Base-by-base conservation (phyloP, 2,888 invertebrate species). In the Dyspetes luteomarginatus region DNA sequence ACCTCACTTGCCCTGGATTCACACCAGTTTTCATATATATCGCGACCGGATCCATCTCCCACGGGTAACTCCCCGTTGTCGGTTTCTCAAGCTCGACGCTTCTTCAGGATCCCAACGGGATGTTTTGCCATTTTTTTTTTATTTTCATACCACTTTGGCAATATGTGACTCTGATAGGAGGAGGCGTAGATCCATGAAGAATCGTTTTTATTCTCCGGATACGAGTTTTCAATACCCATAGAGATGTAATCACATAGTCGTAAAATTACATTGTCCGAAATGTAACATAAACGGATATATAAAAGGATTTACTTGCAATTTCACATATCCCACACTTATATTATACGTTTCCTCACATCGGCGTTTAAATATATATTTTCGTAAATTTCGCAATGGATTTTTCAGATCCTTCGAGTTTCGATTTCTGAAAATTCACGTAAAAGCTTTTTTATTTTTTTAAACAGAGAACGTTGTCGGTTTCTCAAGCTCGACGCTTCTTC, bases 1-100 rank as follows among this genome's bases (percentile, higher is more conserved):
- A 81, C 78, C 67, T 82, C 76, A 56, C 81, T 78, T 78, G 81
- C 74, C 78, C 82, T 80, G 78, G 81, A 83, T 83, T 65, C 77
- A 56, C 77, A 64, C 68, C 62, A 56, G 30, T 77, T 81, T 81
- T 73, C 78, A 64, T 36, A 50, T 60, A 58, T 43, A 41, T 41
- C 50, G 73, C 60, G 62, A 69, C 76, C 73, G 81, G 81, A 81
- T 81, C 79, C 74, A 76, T n/a, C 75, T 67, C 75, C 64, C 75
- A 65, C 69, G 58, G 65, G 62, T 71, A 72, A 74, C 43, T 74
- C 55, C 64, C 71, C 67, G 64, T 56, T 68, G 30, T 62, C 72
- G 58, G 30, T 77, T 73, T 77, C 64, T 69, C 77, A 30, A 50
- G 36, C 72, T 4, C 28, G 48, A 17, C 5, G 30, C 45, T 67